These are phyloP conservation scores for Heliconius hermathena DNA, from an alignment of 1,140 invertebrate genomes.

Conservation along the genomic window DNA sequence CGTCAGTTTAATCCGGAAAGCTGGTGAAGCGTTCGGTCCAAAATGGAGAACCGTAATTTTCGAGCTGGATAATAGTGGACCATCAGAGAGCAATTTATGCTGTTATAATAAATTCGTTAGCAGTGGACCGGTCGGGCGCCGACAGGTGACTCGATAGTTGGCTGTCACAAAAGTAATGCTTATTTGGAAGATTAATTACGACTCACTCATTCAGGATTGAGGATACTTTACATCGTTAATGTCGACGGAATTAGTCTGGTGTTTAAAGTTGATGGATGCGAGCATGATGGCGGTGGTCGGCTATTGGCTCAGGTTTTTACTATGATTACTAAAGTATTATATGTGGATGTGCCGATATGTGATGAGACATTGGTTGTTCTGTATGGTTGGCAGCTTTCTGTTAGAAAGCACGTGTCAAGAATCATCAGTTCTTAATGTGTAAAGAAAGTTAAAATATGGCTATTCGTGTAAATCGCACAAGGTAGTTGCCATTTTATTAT, in stretches of 20 bases:
- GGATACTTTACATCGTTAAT: conserved; percentile 28
- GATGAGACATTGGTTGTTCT: neutral
- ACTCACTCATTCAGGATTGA: conserved; percentile 21
- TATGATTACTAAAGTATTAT: neutral
- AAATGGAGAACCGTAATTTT: conserved; percentile 74
- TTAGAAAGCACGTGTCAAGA: neutral
- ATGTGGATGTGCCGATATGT: neutral
- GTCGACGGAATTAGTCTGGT: conserved; percentile 20
- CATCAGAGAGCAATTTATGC: conserved; percentile 76
- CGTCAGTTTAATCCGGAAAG: conserved; percentile 67
- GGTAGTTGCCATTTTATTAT: neutral
- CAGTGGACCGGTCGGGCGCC: conserved; percentile 17
- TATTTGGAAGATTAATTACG: conserved; percentile 32
- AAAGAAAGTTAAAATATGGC: too few species aligned
- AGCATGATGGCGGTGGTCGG: conserved; percentile 9
- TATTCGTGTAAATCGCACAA: neutral
- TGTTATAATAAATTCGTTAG: conserved; percentile 79
- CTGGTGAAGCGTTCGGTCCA: conserved; percentile 66
- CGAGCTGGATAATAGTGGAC: conserved; percentile 69
- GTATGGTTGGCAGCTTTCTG: neutral
- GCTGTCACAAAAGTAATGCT: conserved; percentile 31
- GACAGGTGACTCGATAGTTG: conserved; percentile 27
- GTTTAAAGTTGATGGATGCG: conserved; percentile 23
- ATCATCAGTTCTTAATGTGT: neutral
- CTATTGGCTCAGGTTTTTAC: neutral